Conservation (phyloP, 2,888 invertebrate species). For the Opisthograptis luteolata region DNA sequence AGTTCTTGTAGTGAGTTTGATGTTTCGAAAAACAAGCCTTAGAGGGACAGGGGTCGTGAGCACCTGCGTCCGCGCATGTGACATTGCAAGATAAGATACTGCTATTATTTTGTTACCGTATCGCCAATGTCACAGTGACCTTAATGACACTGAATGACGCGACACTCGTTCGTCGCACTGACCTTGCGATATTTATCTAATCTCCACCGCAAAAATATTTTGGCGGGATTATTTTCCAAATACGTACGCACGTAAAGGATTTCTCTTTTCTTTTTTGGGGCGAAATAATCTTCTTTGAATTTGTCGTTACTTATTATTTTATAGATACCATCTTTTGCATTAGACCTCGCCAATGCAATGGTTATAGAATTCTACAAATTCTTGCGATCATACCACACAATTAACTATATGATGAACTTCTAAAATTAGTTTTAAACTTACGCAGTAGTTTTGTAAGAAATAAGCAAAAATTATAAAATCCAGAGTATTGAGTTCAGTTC, state of each 20-base stretch:
- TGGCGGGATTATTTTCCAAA: conserved; percentile 54
- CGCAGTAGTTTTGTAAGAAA: too few relatives aligned
- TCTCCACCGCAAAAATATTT: conserved; percentile 75
- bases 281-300: too few relatives aligned
- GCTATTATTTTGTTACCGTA: conserved; percentile 81
- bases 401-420: too few relatives aligned
- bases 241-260: conserved; percentile 25
- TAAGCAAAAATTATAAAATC: too few relatives aligned
- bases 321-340: too few relatives aligned
- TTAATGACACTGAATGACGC: conserved; percentile 81
- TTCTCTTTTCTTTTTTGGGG: not conserved
- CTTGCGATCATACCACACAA: too few relatives aligned
- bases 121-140: conserved; percentile 84
- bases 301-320: too few relatives aligned
- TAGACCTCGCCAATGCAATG: too few relatives aligned
- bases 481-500: too few relatives aligned
- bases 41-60: conserved; percentile 69
- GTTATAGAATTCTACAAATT: too few relatives aligned
- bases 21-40: not conserved
- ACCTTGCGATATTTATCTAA: conserved; percentile 83
- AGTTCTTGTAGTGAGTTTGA: not conserved
- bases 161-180: conserved; percentile 66
- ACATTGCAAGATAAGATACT: conserved; percentile 82
- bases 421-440: too few relatives aligned
- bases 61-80: conserved; percentile 80